These are phyloP conservation scores for Coenonympha glycerion DNA, from an alignment of 2,888 invertebrate species.

Conservation along the genomic window DNA sequence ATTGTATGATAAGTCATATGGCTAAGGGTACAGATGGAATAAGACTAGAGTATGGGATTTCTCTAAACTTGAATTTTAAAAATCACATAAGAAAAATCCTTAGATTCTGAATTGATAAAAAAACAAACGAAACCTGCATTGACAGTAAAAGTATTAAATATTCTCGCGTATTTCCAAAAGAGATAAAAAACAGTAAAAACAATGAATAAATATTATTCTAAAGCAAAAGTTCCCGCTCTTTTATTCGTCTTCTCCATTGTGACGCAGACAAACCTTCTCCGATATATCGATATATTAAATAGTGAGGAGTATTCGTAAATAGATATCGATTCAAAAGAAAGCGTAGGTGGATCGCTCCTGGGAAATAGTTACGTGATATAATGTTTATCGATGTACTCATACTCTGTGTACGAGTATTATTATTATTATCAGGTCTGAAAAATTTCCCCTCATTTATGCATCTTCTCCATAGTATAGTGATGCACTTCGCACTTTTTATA, in stretches of 20 bases:
- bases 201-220: background rate
- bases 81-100: too few species aligned
- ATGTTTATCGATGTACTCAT: background rate
- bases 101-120: background rate
- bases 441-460: too few species aligned
- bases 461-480: too few species aligned
- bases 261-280: constrained; percentile 58
- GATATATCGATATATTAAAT: constrained; percentile 42
- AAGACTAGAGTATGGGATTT: too few species aligned
- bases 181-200: background rate
- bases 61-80: too few species aligned
- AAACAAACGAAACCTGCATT: constrained; percentile 5
- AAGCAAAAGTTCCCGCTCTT: background rate
- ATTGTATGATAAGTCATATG: too few species aligned
- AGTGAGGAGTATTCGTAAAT: too few species aligned
- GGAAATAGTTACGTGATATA: background rate
- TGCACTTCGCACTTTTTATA: too few species aligned
- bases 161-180: background rate
- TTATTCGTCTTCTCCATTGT: constrained; percentile 22
- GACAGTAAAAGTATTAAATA: background rate
- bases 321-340: constrained; percentile 59
- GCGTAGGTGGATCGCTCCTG: constrained; percentile 51
- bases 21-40: too few species aligned
- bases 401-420: too few species aligned
- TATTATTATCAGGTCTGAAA: too few species aligned